Conservation (phyloP, 1,140 invertebrate genomes). For the Elysia chlorotica region DNA sequence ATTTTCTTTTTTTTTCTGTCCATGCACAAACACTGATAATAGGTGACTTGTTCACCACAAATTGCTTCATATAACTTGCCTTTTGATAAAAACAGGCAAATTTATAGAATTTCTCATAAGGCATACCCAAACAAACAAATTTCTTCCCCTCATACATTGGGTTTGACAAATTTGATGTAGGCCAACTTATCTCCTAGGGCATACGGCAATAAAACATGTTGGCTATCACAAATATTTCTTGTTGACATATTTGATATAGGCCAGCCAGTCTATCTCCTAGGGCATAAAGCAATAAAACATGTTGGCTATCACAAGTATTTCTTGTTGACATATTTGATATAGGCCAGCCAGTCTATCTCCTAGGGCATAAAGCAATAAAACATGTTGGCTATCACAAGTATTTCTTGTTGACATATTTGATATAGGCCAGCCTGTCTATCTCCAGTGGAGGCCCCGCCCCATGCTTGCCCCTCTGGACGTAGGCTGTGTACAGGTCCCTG, state of each 20-base stretch:
- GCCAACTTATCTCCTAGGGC: neutral
- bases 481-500: slow-evolving; percentile 72
- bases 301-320: neutral
- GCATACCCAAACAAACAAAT: neutral
- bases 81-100: too few relatives aligned
- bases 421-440: slow-evolving; percentile 25
- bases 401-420: slow-evolving; percentile 33
- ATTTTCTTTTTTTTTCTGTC: too few relatives aligned
- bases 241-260: neutral
- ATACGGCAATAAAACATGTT: neutral
- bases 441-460: slow-evolving; percentile 53
- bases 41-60: too few relatives aligned
- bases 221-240: neutral
- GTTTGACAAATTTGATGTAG: neutral
- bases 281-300: neutral
- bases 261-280: neutral
- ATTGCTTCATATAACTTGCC: too few relatives aligned
- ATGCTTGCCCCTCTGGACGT: slow-evolving; percentile 63
- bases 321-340: neutral
- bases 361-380: neutral
- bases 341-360: neutral
- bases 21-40: too few relatives aligned
- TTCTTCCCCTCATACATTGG: too few relatives aligned
- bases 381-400: slow-evolving; percentile 11
- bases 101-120: too few relatives aligned